Conservation (phyloP, 92 coral and sea anemone genomes). For the Zoanthus sansibaricus region DNA sequence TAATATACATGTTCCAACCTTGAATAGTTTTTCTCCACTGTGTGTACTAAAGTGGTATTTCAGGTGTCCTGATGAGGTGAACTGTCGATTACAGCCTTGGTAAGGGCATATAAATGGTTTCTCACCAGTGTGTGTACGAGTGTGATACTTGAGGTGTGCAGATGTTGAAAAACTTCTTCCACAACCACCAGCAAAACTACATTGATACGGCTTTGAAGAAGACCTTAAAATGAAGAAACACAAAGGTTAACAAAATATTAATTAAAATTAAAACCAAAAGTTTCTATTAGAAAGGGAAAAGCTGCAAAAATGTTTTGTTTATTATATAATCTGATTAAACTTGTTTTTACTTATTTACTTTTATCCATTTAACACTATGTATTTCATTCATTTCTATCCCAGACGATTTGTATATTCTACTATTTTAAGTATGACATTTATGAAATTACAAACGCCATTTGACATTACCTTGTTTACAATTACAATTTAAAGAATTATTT, state of each 20-base stretch:
- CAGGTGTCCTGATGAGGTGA: slow-evolving; percentile 89
- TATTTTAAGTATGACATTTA: no score
- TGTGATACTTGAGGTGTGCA: slow-evolving; percentile 70
- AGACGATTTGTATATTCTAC: no score
- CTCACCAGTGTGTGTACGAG: slow-evolving; percentile 82
- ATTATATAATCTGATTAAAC: no score
- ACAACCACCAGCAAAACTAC: slow-evolving; percentile 70
- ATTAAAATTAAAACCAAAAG: background rate
- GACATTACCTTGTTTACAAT: no score
- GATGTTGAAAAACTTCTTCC: slow-evolving; percentile 70
- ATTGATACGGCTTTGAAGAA: slow-evolving; percentile 59
- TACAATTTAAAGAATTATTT: no score
- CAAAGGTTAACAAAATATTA: background rate
- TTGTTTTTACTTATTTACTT: no score
- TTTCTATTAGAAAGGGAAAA: no score
- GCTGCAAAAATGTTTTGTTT: no score
- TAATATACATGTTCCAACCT: slow-evolving; percentile 14
- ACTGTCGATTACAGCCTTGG: slow-evolving; percentile 84
- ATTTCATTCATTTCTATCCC: no score
- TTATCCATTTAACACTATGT: no score
- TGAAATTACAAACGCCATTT: no score
- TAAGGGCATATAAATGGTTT: slow-evolving; percentile 72
- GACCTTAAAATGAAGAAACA: slow-evolving; percentile 45
- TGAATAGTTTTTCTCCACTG: slow-evolving; percentile 85
- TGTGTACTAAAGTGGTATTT: slow-evolving; percentile 88